Conservation (phyloP, 2,888 invertebrate genomes). For the Podabrus alpinus region DNA sequence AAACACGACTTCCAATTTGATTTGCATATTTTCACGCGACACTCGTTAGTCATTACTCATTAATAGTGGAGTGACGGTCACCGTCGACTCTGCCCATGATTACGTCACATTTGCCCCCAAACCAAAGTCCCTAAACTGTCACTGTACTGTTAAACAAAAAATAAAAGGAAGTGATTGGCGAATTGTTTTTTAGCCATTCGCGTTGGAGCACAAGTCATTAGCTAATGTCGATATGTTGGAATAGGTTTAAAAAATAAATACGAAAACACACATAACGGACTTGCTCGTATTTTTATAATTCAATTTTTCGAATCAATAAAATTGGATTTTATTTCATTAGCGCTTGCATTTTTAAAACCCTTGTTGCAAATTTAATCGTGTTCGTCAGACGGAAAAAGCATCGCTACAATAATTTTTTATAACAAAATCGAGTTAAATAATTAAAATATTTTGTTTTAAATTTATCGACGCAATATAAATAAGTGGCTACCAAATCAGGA, state of each 20-base stretch:
- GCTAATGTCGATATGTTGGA: background rate
- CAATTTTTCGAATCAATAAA: background rate
- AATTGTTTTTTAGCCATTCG: slow-evolving; percentile 53
- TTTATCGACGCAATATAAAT: slow-evolving; percentile 8
- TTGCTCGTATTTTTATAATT: background rate
- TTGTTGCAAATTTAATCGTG: background rate
- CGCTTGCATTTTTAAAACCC: background rate
- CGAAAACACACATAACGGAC: background rate
- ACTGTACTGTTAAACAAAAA: slow-evolving; percentile 49
- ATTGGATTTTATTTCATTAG: background rate
- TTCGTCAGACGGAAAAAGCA: background rate
- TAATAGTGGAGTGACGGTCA: slow-evolving; percentile 54
- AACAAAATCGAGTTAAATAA: background rate
- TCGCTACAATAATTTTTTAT: background rate
- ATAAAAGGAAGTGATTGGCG: slow-evolving; percentile 52
- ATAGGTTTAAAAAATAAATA: background rate
- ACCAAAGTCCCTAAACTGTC: slow-evolving; percentile 49
- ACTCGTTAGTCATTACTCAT: slow-evolving; percentile 59
- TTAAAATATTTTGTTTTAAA: background rate
- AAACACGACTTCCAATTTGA: slow-evolving; percentile 57
- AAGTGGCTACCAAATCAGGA: slow-evolving; percentile 19
- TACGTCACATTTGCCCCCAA: slow-evolving; percentile 38
- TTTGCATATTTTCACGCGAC: slow-evolving; percentile 58
- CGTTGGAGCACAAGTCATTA: slow-evolving; percentile 48
- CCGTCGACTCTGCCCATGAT: slow-evolving; percentile 43